phyloP scores from a whole-genome alignment of 2,888 invertebrate genomes.

The Encarsia formosa region DNA sequence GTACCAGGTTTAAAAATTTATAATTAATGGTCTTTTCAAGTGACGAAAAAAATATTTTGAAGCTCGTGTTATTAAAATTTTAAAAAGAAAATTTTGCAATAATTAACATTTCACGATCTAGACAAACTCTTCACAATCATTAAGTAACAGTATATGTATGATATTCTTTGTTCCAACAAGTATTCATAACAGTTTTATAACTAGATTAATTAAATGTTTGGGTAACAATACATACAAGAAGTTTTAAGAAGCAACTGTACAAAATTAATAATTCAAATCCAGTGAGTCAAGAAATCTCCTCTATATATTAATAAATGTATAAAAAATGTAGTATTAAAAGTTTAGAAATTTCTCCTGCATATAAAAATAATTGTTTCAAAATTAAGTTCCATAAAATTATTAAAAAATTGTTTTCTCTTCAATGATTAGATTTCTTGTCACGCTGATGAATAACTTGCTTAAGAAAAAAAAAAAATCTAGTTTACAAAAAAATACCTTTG shows the following conservation, averaged over 20 bases:
- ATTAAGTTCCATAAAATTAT: conserved; percentile 7
- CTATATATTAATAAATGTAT: background rate
- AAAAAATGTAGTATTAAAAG: conserved; percentile 16
- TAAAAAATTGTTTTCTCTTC: background rate
- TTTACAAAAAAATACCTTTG: conserved; percentile 22
- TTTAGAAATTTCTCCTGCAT: conserved; percentile 10
- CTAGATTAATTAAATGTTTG: conserved; percentile 22
- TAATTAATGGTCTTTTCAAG: too few species aligned
- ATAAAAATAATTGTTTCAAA: conserved; percentile 25
- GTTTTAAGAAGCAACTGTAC: conserved; percentile 26
- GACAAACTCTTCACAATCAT: conserved; percentile 20
- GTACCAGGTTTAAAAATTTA: too few species aligned
- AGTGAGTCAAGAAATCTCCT: conserved; percentile 23
- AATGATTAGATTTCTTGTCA: conserved; percentile 21
- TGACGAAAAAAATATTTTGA: too few species aligned
- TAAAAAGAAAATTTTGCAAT: conserved; percentile 16
- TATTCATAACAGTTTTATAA: conserved; percentile 25
- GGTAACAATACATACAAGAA: conserved; percentile 24
- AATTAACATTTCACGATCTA: conserved; percentile 16
- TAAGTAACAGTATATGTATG: conserved; percentile 29
- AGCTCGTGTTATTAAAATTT: conserved; percentile 18
- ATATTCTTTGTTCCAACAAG: conserved; percentile 28
- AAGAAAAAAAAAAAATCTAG: too few species aligned
- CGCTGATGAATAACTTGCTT: conserved; percentile 13
- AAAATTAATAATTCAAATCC: conserved; percentile 23